phyloP scores from a whole-genome alignment of 2,797 vertebrate genomes.

The Chanos chanos region DNA sequence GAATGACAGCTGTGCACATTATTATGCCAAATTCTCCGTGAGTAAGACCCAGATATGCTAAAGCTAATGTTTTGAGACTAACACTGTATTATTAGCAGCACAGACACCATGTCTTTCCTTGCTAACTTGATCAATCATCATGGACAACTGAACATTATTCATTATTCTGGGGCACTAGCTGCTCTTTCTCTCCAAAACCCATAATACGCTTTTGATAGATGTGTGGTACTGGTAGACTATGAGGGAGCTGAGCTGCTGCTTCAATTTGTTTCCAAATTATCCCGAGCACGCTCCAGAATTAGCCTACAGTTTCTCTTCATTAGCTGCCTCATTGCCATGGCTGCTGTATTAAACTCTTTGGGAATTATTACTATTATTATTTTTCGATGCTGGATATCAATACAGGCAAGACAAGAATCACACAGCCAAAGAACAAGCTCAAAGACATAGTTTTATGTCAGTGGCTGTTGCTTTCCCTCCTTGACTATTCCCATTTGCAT shows the following conservation, averaged over 20 bases:
- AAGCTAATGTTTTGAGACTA: conserved; percentile 8
- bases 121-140: conserved; percentile 25
- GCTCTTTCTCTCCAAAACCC: conserved; percentile 7
- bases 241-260: not conserved
- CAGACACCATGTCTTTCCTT: conserved; percentile 4
- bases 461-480: conserved; percentile 24
- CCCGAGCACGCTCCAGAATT: conserved; percentile 33
- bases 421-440: conserved; percentile 1
- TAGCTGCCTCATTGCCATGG: conserved; percentile 35
- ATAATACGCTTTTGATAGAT: conserved; percentile 14
- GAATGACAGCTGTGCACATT: conserved; percentile 19
- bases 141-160: conserved; percentile 31
- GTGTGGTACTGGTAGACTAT: conserved; percentile 12
- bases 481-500: conserved; percentile 29
- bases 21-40: not conserved
- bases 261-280: conserved; percentile 34
- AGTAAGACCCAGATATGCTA: conserved; percentile 19
- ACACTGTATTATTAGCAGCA: conserved; percentile 13
- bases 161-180: conserved; percentile 26
- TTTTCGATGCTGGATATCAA: conserved; percentile 22
- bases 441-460: conserved; percentile 40
- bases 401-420: conserved; percentile 24
- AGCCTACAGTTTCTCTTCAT: conserved; percentile 36
- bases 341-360: conserved; percentile 31
- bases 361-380: conserved; percentile 40